Conservation (phyloP, 2,113 vertebrate species). For the Silurus meridionalis region DNA sequence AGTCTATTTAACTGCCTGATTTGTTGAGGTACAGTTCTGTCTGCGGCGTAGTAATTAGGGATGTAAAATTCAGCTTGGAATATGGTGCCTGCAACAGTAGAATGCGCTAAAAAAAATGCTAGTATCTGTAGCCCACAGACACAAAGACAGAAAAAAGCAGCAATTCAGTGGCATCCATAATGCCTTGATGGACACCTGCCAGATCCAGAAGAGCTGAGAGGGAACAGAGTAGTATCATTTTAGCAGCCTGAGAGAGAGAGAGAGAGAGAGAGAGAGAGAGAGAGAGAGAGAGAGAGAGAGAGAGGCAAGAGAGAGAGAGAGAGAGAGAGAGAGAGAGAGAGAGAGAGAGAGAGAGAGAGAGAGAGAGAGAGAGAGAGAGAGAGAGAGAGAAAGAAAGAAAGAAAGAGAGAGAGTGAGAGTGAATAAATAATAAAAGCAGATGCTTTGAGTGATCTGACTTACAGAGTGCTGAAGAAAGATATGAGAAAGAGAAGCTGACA, state of each 20-base stretch:
- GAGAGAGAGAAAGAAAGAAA: no score
- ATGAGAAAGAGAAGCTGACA: not conserved
- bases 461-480: not conserved
- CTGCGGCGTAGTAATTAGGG: not conserved
- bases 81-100: not conserved
- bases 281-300: not conserved
- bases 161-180: not conserved
- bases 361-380: not conserved
- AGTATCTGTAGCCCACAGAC: not conserved
- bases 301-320: not conserved
- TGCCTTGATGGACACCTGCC: not conserved
- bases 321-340: not conserved
- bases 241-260: not conserved
- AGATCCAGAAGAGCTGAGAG: not conserved
- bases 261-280: not conserved
- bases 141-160: not conserved
- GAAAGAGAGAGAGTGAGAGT: not conserved
- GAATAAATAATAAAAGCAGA: not conserved
- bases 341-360: not conserved
- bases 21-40: not conserved
- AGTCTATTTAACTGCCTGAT: no score
- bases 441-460: slow-evolving; percentile 6
- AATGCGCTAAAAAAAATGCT: not conserved
- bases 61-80: not conserved
- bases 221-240: not conserved